Base-by-base conservation (phyloP, 2,797 vertebrate genomes). In the Phrynocephalus vlangalii region DNA sequence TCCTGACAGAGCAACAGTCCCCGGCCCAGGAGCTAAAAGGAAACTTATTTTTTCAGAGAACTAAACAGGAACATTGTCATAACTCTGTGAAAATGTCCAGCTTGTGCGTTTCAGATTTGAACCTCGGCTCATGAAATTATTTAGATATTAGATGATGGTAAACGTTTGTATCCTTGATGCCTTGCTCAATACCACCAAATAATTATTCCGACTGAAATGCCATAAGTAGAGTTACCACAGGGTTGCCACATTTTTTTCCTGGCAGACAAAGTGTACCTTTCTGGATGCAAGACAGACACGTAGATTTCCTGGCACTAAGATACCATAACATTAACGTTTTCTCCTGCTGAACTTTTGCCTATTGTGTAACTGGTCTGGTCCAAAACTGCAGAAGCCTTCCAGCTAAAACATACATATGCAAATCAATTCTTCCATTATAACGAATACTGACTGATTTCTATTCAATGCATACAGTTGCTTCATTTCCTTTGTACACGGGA, bases 41-140 rank as follows among this genome's bases (percentile, higher is more conserved):
- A 84, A 81, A 87, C 52, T 68, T 85, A 15, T 20, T 38, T 86
- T 86, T 68, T 38, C 18, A 5, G 30, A 86, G 24, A 33, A 80
- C 50, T 80, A 80, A 28, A 48, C 33, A 18, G 24, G 6, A 73
- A 44, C 24, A 44, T 68, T 68, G 24, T 28, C 26, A 24, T 11
- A 3, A 66, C n/a, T 38, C 28, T 80, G 56, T 60, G n/a, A 68
- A 5, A 48, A 68, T 26, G 38, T 82, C 9, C 7, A 13, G 9
- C 16, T 82, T 22, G 16, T 15, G 38, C 50, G 68, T 3, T 67
- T 28, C 11, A 26, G 56, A n/a, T 16, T 30, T 79, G 26, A 56
- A 79, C 28, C 16, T 52, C 18, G 6, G 10, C 22, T 26, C 11
- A 44, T 52, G 44, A 78, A 15, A 11, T 28, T 6, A 52, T 5